These are phyloP conservation scores for Babylonia areolata DNA, from an alignment of 1,140 invertebrate genomes.

Conservation along the genomic window DNA sequence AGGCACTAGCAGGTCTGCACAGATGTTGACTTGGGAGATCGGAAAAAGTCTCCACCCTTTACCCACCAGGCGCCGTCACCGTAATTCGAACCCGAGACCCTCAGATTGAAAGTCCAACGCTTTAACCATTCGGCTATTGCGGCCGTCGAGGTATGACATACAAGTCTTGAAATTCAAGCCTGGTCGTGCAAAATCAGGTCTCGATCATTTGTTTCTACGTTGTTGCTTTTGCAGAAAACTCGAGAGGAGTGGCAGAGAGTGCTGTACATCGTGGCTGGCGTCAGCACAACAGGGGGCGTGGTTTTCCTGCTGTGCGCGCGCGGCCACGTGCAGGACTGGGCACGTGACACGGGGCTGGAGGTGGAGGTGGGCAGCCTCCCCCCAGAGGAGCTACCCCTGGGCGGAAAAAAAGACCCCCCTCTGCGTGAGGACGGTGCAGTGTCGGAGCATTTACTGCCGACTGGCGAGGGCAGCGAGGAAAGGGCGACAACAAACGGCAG, in stretches of 20 bases:
- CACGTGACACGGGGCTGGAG: conserved; percentile 1
- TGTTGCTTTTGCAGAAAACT: conserved; percentile 58
- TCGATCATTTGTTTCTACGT: conserved; percentile 2
- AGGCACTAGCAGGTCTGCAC: too few relatives aligned
- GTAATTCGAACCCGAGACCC: too few relatives aligned
- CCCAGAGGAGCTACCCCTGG: background rate
- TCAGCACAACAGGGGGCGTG: conserved; percentile 55
- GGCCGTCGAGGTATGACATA: background rate
- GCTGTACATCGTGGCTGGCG: conserved; percentile 56
- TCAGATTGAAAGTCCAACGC: too few relatives aligned
- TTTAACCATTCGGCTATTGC: too few relatives aligned
- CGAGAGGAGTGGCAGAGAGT: conserved; percentile 57
- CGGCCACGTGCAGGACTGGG: conserved; percentile 36
- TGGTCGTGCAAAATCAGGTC: background rate
- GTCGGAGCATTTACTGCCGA: too few relatives aligned
- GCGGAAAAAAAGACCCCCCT: background rate
- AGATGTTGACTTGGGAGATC: too few relatives aligned
- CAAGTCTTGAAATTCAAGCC: background rate
- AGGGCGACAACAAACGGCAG: too few relatives aligned
- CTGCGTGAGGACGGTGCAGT: background rate
- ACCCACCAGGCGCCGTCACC: too few relatives aligned
- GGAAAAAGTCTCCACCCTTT: too few relatives aligned
- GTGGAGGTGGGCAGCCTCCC: background rate
- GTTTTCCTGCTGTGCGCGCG: conserved; percentile 55
- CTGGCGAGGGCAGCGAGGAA: too few relatives aligned